Evolutionary conservation across 1,140 invertebrate species (phyloP).

Genomic region (Drosophila repletoides): DNA sequence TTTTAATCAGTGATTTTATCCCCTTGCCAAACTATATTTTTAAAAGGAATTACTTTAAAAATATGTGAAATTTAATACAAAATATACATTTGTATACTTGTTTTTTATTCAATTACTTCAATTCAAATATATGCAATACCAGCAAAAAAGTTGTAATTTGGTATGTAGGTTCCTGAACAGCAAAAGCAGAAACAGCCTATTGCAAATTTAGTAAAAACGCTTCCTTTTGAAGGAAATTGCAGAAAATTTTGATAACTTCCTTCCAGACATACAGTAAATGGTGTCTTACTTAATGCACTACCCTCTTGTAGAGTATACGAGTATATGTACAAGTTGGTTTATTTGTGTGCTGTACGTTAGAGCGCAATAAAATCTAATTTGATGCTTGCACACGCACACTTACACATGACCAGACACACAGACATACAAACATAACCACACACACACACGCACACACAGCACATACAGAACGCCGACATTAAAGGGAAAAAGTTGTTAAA

Average conservation of each 20-base stretch:
- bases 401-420: not conserved
- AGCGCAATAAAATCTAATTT: slow-evolving; percentile 74
- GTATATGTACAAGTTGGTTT: slow-evolving; percentile 1
- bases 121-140: too few relatives aligned
- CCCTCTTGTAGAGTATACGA: not conserved
- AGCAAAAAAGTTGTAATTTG: too few relatives aligned
- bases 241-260: not conserved
- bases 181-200: not conserved
- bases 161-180: too few relatives aligned
- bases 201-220: not conserved
- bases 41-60: too few relatives aligned
- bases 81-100: too few relatives aligned
- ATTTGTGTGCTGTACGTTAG: slow-evolving; percentile 46
- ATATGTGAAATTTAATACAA: too few relatives aligned
- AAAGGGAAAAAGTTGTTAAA: slow-evolving; percentile 24
- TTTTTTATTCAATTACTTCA: too few relatives aligned
- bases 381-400: slow-evolving; percentile 41
- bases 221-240: not conserved
- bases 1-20: too few relatives aligned
- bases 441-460: not conserved
- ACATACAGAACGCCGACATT: not conserved
- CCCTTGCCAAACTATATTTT: too few relatives aligned
- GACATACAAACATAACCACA: not conserved
- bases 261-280: not conserved
- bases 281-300: not conserved